Evolutionary conservation across 2,113 vertebrate genomes (phyloP), one percentile per base, ranked within the genome.

Genomic region (Choloepus hoffmanni): DNA sequence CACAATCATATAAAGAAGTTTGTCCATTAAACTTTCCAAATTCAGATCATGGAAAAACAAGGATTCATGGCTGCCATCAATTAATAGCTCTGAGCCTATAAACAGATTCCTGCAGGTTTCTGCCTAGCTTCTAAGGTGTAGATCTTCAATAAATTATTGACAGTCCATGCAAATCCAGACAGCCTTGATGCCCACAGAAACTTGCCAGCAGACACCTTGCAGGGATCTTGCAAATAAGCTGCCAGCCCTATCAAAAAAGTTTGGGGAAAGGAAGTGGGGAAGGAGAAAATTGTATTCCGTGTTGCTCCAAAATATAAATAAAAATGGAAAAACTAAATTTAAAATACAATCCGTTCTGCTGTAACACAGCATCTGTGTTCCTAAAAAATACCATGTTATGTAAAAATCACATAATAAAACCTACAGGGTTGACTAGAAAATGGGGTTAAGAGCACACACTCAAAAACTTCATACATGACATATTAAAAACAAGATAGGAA

Each of bases 261-360:
- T 53, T 43, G 24, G 60, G 40, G 19, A 15, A 85, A 63, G 23
- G 13, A 72, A 93, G 36, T 77, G 16, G 16, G 28, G 5, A 67
- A 73, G 93, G 5, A 92, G 24, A 86, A 3, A 73, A 43, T 7
- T 55, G 2, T 43, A 77, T 89, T 73, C 36, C 28, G 65, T 53
- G 7, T 81, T 81, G 33, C 7, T 92, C 7, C 18, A 67, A 95
- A 90, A 65, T 76, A 88, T 58, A 86, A 93, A 89, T 82, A 74
- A 90, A 86, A 78, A 26, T 36, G 4, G 4, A 53, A 92, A 92
- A 86, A 30, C 36, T 85, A 18, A 83, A 72, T 88, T 92, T 88
- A 77, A 87, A 97, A 82, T 87, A 9, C 45, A 63, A 23, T 79
- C 33, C 53, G 15, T 94, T 94, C 26, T 92, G 36, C 82, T 88